A percentile compares a stretch with the other conserved stretches of the same genome.
Evolutionary conservation across 1,140 invertebrate species (phyloP).

Genomic region (Lepidostoma basale): DNA sequence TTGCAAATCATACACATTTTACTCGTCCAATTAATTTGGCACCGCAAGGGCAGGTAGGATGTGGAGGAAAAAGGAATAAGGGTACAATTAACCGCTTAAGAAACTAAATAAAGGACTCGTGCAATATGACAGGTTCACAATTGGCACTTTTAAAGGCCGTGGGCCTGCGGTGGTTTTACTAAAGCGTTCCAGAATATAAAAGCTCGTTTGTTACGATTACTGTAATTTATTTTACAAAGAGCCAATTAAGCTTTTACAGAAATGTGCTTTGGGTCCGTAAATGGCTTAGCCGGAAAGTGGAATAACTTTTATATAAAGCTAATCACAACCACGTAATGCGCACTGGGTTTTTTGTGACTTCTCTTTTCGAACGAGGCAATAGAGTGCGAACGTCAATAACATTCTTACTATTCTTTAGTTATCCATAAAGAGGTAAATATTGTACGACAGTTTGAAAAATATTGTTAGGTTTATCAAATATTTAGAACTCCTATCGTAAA

Average conservation of each 20-base stretch:
- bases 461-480: too few species aligned
- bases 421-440: too few species aligned
- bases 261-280: slow-evolving; percentile 6
- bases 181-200: background rate
- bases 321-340: too few species aligned
- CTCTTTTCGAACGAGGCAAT: too few species aligned
- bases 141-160: slow-evolving; percentile 13
- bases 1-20: slow-evolving; percentile 12
- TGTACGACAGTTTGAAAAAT: too few species aligned
- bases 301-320: too few species aligned
- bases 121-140: slow-evolving; percentile 29
- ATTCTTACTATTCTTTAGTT: too few species aligned
- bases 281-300: too few species aligned
- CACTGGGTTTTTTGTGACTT: too few species aligned
- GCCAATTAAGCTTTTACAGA: slow-evolving; percentile 7
- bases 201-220: slow-evolving; percentile 17
- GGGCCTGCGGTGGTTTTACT: background rate
- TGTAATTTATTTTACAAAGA: slow-evolving; percentile 20
- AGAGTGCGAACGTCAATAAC: too few species aligned
- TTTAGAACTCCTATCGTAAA: too few species aligned
- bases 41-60: background rate
- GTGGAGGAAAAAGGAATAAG: background rate
- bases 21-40: slow-evolving; percentile 21
- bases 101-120: slow-evolving; percentile 28
- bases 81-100: slow-evolving; percentile 20